phyloP scores from a whole-genome alignment of 1,140 invertebrate genomes.

The Cepaea nemoralis region DNA sequence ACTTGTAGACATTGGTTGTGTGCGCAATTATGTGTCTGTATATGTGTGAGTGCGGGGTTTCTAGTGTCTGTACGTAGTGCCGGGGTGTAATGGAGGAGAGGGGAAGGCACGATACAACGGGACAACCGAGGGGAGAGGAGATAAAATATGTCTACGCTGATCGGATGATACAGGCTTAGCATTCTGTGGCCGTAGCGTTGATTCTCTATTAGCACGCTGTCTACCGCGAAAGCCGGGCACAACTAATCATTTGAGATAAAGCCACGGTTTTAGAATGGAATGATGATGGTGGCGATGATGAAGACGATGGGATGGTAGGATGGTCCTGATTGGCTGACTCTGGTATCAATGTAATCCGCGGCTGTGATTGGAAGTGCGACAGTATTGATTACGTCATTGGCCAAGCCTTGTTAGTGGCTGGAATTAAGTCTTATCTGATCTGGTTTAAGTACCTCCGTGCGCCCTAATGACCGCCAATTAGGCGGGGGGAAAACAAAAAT shows the following conservation, averaged over 20 bases:
- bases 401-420: conserved; percentile 7
- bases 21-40: neutral
- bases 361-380: conserved; percentile 33
- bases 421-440: conserved; percentile 10
- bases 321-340: conserved; percentile 12
- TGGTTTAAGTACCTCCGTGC: neutral
- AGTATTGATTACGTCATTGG: conserved; percentile 33
- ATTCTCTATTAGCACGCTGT: conserved; percentile 16
- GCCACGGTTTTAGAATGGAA: conserved; percentile 10
- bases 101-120: neutral
- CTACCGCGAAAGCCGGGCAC: conserved; percentile 2
- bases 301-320: neutral
- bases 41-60: neutral
- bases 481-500: neutral
- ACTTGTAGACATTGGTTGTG: neutral
- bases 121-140: neutral
- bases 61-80: neutral
- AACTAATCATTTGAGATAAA: conserved; percentile 33
- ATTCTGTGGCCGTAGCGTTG: neutral
- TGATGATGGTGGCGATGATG: conserved; percentile 7
- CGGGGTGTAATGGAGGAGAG: neutral
- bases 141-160: conserved; percentile 2
- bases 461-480: conserved; percentile 14
- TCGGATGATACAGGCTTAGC: conserved; percentile 3
- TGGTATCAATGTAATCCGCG: conserved; percentile 28